Percentiles rank a stretch among this genome's conserved stretches.
Conservation (phyloP, 2,888 invertebrate genomes). For the Orthosia cruda region DNA sequence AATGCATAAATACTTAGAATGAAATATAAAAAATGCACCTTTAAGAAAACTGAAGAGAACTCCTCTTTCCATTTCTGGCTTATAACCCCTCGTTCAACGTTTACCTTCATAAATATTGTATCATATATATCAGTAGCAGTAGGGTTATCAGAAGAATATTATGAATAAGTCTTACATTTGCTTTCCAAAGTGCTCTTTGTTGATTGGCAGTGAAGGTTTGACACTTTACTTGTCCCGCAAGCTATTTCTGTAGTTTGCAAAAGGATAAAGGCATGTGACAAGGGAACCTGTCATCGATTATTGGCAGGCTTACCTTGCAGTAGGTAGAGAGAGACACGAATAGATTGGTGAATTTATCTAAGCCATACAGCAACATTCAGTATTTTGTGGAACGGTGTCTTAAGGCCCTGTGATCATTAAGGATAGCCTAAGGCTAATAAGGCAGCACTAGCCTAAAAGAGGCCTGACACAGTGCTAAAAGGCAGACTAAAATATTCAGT, state of each 20-base stretch:
- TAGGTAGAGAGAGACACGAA: neutral
- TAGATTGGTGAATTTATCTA: neutral
- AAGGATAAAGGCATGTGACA: constrained; percentile 4
- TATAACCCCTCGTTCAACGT: constrained; percentile 37
- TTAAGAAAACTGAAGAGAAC: constrained; percentile 29
- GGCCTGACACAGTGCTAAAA: neutral
- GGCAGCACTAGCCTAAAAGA: neutral
- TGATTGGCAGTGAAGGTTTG: constrained; percentile 32
- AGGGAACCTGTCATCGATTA: constrained; percentile 13
- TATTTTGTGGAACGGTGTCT: neutral
- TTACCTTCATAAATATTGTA: constrained; percentile 61
- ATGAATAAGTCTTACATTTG: constrained; percentile 33
- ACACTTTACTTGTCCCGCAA: neutral
- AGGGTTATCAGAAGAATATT: constrained; percentile 47
- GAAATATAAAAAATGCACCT: constrained; percentile 18
- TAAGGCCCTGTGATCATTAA: constrained; percentile 4
- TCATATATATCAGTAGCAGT: neutral
- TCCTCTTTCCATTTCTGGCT: constrained; percentile 26
- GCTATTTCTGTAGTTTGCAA: constrained; percentile 17
- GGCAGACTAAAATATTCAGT: neutral
- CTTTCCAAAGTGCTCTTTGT: constrained; percentile 31
- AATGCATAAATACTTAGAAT: constrained; percentile 41
- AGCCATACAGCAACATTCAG: neutral
- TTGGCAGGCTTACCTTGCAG: neutral
- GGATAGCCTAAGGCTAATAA: neutral